Evolutionary conservation across 2,113 vertebrate genomes (phyloP), one percentile per base, ranked within the genome.

Genomic region (Aldabrachelys gigantea): DNA sequence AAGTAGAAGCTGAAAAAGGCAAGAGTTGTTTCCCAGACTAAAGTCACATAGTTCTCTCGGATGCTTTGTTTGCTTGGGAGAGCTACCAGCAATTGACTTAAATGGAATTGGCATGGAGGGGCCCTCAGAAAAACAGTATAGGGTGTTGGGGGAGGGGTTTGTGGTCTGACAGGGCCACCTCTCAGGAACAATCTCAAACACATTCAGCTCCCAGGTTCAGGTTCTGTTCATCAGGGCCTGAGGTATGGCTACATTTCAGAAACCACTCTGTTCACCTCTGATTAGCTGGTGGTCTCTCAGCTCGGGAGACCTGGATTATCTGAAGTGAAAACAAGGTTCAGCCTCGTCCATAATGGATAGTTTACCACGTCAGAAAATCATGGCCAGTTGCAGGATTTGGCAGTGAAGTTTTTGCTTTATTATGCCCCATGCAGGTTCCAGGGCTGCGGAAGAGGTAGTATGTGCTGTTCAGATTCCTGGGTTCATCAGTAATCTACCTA

Each of bases 231-330:
- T 82, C 38, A 17, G n/a, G 19, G 8, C 10, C 8, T 47, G 54
- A 41, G 27, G 1, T 25, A 35, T 49, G 65, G 72, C 38, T 79
- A 41, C n/a, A 25, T 86, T 72, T 81, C 62, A 84, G 25, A 69
- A 44, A 7, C 2, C 29, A 79, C 0, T 13, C 35, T 31, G 76
- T 54, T 22, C 1, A 1, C 12, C 27, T 21, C 89, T 38, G 14
- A 22, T 75, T 41, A 57, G 38, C 59, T 65, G 59, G 7, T 65
- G 31, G 31, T 14, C 31, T 35, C 59, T 65, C 62, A 69, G 35
- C 54, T 44, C 8, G 2, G 62, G 76, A 79, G 80, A 49, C 5
- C 44, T 57, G 44, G n/a, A 81, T 22, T 12, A 49, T 41, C 57
- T 83, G 82, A 83, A 2, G 53, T 90, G 54, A n/a, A n/a, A 1